Conservation (phyloP, 2,797 vertebrate genomes). For the Cetoscarus ocellatus region DNA sequence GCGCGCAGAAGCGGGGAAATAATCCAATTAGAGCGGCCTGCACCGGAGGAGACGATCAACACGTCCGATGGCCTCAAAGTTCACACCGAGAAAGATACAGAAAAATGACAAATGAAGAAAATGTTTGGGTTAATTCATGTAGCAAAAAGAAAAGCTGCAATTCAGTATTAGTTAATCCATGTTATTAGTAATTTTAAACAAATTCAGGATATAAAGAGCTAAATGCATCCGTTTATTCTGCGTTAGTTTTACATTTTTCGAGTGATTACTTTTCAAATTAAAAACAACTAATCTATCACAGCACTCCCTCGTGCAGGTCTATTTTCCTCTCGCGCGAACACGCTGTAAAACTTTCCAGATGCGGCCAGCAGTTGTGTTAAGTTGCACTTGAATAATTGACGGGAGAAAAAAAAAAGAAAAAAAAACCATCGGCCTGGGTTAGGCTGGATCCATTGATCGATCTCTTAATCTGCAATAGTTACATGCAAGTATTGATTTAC, state of each 20-base stretch:
- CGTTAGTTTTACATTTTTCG: background rate
- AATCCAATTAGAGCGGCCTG: slow-evolving; percentile 58
- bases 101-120: too few species aligned
- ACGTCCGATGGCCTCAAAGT: slow-evolving; percentile 52
- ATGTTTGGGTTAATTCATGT: too few species aligned
- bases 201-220: background rate
- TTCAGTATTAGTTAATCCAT: background rate
- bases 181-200: background rate
- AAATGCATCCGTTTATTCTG: background rate
- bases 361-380: slow-evolving; percentile 42
- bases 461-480: slow-evolving; percentile 85
- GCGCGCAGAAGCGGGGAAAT: slow-evolving; percentile 40
- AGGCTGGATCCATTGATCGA: slow-evolving; percentile 76
- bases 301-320: background rate
- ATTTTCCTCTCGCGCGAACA: background rate
- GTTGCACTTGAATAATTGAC: slow-evolving; percentile 74
- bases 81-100: slow-evolving; percentile 5
- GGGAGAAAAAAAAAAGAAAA: slow-evolving; percentile 47
- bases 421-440: slow-evolving; percentile 67
- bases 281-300: background rate
- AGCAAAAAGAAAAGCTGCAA: too few species aligned
- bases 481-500: slow-evolving; percentile 83
- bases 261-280: background rate
- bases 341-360: slow-evolving; percentile 48
- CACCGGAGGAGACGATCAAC: slow-evolving; percentile 31